Conservation (phyloP, 2,113 vertebrate species). For the Struthio camelus region DNA sequence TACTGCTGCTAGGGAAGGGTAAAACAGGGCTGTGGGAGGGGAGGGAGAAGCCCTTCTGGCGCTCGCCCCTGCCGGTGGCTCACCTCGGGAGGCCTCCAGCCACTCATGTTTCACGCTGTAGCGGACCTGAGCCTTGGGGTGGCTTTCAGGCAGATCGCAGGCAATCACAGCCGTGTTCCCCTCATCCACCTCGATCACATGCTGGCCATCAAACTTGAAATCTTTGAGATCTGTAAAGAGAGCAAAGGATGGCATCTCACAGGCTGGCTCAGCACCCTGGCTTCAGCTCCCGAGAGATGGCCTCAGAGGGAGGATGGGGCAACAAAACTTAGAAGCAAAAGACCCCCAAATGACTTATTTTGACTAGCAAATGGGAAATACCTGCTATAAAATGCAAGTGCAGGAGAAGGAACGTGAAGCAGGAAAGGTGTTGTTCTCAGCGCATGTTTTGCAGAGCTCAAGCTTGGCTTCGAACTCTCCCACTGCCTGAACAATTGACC, state of each 20-base stretch:
- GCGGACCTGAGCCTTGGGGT: slow-evolving; percentile 96
- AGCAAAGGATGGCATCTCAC: neutral
- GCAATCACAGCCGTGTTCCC: slow-evolving; percentile 96
- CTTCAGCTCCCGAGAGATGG: neutral
- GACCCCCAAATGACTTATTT: neutral
- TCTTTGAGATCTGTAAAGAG: slow-evolving; percentile 88
- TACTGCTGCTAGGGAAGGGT: neutral
- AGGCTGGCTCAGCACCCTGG: neutral
- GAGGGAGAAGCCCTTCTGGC: neutral
- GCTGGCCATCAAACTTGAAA: slow-evolving; percentile 91
- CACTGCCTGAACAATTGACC: accelerated
- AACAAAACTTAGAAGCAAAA: neutral
- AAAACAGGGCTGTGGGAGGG: neutral
- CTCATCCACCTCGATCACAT: slow-evolving; percentile 96
- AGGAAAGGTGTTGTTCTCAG: neutral
- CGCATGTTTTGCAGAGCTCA: neutral
- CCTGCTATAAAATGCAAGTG: neutral
- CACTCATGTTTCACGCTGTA: slow-evolving; percentile 98
- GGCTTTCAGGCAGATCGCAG: slow-evolving; percentile 95
- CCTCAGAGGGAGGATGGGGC: neutral
- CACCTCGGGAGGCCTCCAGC: slow-evolving; percentile 95
- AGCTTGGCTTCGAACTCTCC: neutral
- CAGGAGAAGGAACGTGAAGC: neutral
- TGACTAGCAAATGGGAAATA: neutral
- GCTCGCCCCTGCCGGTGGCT: neutral